Percentiles rank a stretch among this genome's conserved stretches.
These are phyloP conservation scores for Rhabdomys dilectus DNA, from an alignment of 2,113 vertebrate genomes.

Conservation along the genomic window DNA sequence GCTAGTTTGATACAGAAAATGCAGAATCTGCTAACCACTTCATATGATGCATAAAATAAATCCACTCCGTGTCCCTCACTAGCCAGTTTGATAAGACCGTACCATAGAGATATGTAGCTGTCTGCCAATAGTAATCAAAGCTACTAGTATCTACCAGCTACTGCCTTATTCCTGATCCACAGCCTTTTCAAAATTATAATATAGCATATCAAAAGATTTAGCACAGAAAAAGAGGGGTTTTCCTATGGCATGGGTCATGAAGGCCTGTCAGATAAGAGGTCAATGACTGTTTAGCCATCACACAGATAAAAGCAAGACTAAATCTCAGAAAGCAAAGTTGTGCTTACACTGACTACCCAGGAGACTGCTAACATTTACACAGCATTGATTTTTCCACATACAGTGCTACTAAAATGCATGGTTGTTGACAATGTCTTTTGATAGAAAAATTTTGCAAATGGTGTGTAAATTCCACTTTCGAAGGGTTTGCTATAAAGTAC, in stretches of 20 bases:
- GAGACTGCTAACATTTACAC: background rate
- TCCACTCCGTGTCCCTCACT: background rate
- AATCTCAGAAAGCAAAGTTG: constrained; percentile 23
- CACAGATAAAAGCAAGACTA: background rate
- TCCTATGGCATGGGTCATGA: background rate
- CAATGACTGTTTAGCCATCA: background rate
- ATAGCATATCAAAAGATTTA: background rate
- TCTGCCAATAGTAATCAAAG: background rate
- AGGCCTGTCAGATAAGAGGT: background rate
- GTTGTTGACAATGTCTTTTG: background rate
- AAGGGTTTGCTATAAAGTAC: background rate
- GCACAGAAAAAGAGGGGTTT: background rate
- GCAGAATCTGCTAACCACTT: background rate
- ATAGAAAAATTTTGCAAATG: constrained; percentile 22
- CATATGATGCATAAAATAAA: background rate
- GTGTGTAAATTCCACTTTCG: background rate
- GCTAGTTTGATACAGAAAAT: background rate
- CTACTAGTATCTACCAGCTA: background rate
- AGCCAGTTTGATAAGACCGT: background rate
- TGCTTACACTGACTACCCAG: background rate
- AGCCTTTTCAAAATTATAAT: background rate
- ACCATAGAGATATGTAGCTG: background rate
- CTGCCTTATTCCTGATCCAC: background rate
- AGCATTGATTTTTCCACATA: background rate
- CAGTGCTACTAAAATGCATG: background rate